Evolutionary conservation across 2,797 vertebrate species (phyloP), one percentile per base, ranked within the genome.

Genomic region (Danio jaintianensis): DNA sequence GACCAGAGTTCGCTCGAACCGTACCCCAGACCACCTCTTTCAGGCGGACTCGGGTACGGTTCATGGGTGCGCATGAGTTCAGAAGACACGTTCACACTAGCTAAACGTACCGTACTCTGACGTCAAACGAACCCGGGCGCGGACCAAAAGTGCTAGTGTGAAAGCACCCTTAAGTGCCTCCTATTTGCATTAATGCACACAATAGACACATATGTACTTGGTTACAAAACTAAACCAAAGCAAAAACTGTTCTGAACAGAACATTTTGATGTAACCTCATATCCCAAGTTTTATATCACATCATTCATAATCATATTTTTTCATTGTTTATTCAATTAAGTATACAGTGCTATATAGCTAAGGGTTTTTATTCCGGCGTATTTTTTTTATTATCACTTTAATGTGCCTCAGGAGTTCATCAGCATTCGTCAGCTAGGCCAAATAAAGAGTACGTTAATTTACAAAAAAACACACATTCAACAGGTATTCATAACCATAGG

Each of bases 361-460:
- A 20, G 8, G 13, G 15, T 11, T 36, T 73, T 13, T 16, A 15
- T 0, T 53, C 4, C 11, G 18, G 42, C 3, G 1, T 20, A 73
- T 56, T 73, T 73, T 7, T n/a, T n/a, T 9, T n/a, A 53, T 29
- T 38, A 12, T 16, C 42, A 47, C 62, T 10, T 22, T 38, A 66
- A 47, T 58, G 6, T 55, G 64, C 15, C 61, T 63, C 50, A 47
- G 43, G 61, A 68, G 59, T 78, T 55, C 56, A 74, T 7, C 36
- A 79, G 43, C 45, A 48, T 43, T 42, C 11, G 50, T 78, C 20
- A 38, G 52, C 53, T 66, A 42, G 40, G 20, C 22, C 52, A 56
- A 15, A 63, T 72, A 43, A 82, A 66, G 47, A 50, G 64, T 78
- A 78, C 36, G 78, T 75, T 79, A 71, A 73, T 70, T 72, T 40